Evolutionary conservation across 1,140 invertebrate genomes (phyloP).

Genomic region (Trachelipus rathkii): DNA sequence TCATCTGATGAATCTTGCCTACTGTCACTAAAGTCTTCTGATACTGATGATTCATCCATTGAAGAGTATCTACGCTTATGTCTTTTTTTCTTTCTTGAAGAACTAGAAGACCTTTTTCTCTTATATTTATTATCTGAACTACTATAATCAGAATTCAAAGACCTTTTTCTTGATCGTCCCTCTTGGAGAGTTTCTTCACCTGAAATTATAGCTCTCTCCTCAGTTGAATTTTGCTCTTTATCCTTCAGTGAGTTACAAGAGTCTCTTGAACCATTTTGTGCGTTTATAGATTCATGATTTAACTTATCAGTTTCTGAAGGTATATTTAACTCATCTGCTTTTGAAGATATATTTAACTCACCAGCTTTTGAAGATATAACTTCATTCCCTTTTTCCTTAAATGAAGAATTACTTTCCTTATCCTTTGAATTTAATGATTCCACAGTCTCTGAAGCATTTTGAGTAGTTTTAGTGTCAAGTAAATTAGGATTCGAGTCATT

Average conservation of each 20-base stretch:
- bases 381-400: too few relatives aligned
- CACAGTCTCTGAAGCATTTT: background rate
- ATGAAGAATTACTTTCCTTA: too few relatives aligned
- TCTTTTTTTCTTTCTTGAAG: background rate
- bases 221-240: too few relatives aligned
- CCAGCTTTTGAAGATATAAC: too few relatives aligned
- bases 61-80: background rate
- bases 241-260: background rate
- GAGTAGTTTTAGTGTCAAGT: background rate
- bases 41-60: background rate
- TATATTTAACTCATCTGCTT: too few relatives aligned
- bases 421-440: too few relatives aligned
- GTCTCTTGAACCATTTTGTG: background rate
- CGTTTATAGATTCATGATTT: too few relatives aligned
- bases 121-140: background rate
- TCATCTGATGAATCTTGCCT: conserved; percentile 6
- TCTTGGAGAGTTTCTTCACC: too few relatives aligned
- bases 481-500: background rate
- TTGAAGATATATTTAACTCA: too few relatives aligned
- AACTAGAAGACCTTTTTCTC: background rate
- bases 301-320: too few relatives aligned
- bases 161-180: background rate
- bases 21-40: background rate
- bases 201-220: too few relatives aligned
- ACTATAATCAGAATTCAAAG: background rate